These are phyloP conservation scores for Odontocolon sp. DNA, from an alignment of 2,888 invertebrate genomes.

Conservation along the genomic window DNA sequence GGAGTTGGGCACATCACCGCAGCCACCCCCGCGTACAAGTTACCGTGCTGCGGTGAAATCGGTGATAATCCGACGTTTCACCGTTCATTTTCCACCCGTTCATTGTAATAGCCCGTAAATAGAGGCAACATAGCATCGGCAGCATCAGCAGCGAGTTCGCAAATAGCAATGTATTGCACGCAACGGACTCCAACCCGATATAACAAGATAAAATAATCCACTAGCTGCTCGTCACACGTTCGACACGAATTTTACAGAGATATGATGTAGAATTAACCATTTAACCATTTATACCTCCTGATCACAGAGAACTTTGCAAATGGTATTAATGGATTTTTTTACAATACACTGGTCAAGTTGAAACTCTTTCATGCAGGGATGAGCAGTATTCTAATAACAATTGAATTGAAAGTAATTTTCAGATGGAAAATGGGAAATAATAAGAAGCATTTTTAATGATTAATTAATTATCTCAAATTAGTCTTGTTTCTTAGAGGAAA, in stretches of 20 bases:
- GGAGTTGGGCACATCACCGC: constrained; percentile 2
- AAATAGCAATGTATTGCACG: background rate
- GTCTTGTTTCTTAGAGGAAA: too few species aligned
- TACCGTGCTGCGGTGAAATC: constrained; percentile 51
- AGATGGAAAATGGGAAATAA: too few species aligned
- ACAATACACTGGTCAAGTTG: too few species aligned
- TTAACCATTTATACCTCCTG: too few species aligned
- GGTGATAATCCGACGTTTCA: constrained; percentile 56
- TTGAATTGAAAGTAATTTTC: too few species aligned
- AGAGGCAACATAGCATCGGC: constrained; percentile 16
- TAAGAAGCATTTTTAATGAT: too few species aligned
- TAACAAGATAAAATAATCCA: constrained; percentile 23
- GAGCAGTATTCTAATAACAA: too few species aligned
- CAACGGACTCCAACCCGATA: background rate
- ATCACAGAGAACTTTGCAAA: background rate
- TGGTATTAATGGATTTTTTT: background rate
- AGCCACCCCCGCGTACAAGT: constrained; percentile 24
- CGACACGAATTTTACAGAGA: background rate
- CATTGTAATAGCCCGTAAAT: constrained; percentile 44
- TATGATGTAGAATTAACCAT: background rate
- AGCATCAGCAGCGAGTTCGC: background rate
- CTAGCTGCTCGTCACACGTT: constrained; percentile 19
- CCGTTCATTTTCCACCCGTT: constrained; percentile 47
- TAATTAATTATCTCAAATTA: too few species aligned
- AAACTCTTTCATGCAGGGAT: too few species aligned